Evolutionary conservation across 2,113 vertebrate species (phyloP), one percentile per base, ranked within the genome.

Genomic region (Periophthalmodon schlosseri): DNA sequence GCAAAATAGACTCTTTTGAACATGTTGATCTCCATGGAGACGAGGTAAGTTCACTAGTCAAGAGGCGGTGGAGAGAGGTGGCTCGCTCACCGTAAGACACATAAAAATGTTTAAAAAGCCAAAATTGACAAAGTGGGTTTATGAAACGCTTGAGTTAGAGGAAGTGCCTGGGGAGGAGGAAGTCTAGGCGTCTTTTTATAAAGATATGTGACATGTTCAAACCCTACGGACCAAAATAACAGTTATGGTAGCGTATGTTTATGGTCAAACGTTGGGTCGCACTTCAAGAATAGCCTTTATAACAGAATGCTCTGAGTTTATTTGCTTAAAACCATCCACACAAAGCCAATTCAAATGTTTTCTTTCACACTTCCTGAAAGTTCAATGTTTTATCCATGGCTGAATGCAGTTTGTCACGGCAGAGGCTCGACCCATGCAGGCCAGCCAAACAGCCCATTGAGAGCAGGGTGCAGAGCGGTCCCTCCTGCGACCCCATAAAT

Each of bases 361-460:
- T 69, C 61, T 67, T 71, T 61, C 66, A 64, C 77, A 47, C 24
- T 70, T 86, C 76, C 66, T 86, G 69, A 81, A 79, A 79, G 81
- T 47, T 69, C 77, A 61, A 74, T 84, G 76, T 78, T 74, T 74
- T 65, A 72, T 79, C 44, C 72, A 44, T 0, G 8, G 57, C 39
- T 81, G 81, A 80, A 73, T 58, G 58, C 69, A 76, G 75, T 84
- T 87, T 80, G 72, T 78, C 83, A 86, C 61, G 78, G 82, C 74
- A 58, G 75, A 78, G 73, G 72, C 75, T 71, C 82, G 66, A 28
- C 80, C 76, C 72, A 84, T 81, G 74, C 80, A 46, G 81, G 84
- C 80, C 86, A 80, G 82, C 86, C 91, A 89, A 88, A 88, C 85
- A 88, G 72, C 72, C 75, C 79, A 47, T 84, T 86, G 75, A 82